A percentile compares a stretch with the other conserved stretches of the same genome.
These are phyloP conservation scores for Homarus americanus DNA, from an alignment of 1,140 invertebrate genomes.

Conservation along the genomic window DNA sequence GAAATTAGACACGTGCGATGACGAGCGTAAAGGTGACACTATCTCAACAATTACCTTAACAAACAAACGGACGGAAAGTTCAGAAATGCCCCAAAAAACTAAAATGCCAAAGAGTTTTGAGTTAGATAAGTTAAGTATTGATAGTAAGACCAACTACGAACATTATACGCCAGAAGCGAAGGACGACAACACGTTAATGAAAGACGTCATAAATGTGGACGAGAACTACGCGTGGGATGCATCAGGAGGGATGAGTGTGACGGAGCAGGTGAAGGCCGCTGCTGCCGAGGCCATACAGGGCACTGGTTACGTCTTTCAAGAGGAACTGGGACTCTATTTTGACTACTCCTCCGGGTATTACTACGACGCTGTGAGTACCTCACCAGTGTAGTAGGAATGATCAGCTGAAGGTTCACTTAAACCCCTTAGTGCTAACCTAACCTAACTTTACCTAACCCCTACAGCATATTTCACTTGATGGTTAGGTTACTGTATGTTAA, in stretches of 20 bases:
- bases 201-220: neutral
- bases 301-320: conserved; percentile 58
- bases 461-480: too few species aligned
- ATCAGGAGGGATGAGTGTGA: conserved; percentile 7
- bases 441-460: too few species aligned
- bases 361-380: conserved; percentile 57
- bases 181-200: too few species aligned
- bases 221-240: conserved; percentile 17
- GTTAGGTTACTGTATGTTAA: too few species aligned
- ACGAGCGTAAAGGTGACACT: neutral
- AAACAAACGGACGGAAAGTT: neutral
- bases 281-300: conserved; percentile 27
- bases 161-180: neutral
- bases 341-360: conserved; percentile 54
- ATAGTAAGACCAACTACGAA: neutral
- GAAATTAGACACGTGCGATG: neutral
- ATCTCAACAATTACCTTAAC: neutral
- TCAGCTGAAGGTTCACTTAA: too few species aligned
- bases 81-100: neutral
- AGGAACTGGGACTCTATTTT: conserved; percentile 54
- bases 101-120: neutral
- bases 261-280: conserved; percentile 31
- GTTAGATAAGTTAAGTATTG: neutral
- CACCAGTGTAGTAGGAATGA: too few species aligned
- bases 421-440: too few species aligned